Evolutionary conservation across 2,113 vertebrate genomes (phyloP).

Genomic region (Thinocorus orbignyianus): DNA sequence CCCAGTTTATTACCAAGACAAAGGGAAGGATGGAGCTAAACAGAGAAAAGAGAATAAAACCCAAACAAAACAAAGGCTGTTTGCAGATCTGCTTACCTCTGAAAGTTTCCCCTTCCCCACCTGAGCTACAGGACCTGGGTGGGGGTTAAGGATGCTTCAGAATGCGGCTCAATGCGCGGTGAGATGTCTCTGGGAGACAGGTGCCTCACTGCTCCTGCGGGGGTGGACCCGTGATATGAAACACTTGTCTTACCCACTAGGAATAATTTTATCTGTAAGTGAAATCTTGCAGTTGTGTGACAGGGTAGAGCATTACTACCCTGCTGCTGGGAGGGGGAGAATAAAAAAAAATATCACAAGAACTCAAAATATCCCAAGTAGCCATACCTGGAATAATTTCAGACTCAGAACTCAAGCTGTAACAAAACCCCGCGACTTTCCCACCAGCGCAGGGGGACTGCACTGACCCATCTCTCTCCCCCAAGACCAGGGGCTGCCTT

Average conservation of each 20-base stretch:
- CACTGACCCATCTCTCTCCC: not conserved
- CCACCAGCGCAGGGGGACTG: not conserved
- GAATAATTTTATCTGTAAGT: not conserved
- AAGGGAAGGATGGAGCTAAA: not conserved
- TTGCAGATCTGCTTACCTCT: not conserved
- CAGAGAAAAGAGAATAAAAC: not conserved
- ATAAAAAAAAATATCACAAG: not conserved
- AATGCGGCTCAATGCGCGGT: accelerated
- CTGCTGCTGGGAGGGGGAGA: not conserved
- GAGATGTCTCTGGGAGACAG: not conserved
- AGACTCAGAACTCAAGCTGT: not conserved
- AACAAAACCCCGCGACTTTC: not conserved
- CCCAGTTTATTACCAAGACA: not conserved
- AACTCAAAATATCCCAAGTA: not conserved
- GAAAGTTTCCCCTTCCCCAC: not conserved
- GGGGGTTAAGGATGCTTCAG: not conserved
- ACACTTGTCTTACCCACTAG: not conserved
- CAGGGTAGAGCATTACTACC: not conserved
- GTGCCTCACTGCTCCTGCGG: not conserved
- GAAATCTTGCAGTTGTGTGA: not conserved
- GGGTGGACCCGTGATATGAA: not conserved
- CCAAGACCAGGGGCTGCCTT: not conserved
- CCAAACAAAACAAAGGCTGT: not conserved
- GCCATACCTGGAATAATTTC: not conserved
- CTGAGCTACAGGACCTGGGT: not conserved